Evolutionary conservation across 2,797 vertebrate species (phyloP).

Genomic region (Eupleurogrammus muticus): DNA sequence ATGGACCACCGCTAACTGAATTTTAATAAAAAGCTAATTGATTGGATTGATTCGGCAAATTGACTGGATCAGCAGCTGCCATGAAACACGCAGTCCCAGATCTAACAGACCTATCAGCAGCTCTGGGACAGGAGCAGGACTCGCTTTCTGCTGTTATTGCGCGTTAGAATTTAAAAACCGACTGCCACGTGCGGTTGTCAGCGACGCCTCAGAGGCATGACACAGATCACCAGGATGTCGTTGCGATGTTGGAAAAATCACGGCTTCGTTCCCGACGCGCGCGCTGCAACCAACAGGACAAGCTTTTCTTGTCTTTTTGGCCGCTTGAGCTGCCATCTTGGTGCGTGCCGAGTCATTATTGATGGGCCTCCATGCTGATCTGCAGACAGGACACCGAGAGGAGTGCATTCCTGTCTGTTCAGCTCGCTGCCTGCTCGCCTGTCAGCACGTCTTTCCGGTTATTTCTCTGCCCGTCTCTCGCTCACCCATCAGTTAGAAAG

Average conservation of each 20-base stretch:
- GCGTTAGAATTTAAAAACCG: slow-evolving; percentile 35
- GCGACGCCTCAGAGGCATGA: slow-evolving; percentile 28
- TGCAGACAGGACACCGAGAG: slow-evolving; percentile 51
- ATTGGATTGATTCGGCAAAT: slow-evolving; percentile 42
- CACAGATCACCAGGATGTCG: slow-evolving; percentile 44
- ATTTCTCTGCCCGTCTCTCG: slow-evolving; percentile 3
- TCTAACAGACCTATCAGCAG: slow-evolving; percentile 20
- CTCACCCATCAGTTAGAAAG: slow-evolving; percentile 3
- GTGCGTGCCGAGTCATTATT: slow-evolving; percentile 60
- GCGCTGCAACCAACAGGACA: slow-evolving; percentile 40
- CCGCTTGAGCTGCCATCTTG: slow-evolving; percentile 65
- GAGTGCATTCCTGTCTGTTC: slow-evolving; percentile 23
- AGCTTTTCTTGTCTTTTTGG: slow-evolving; percentile 30
- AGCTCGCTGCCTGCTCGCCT: slow-evolving; percentile 17
- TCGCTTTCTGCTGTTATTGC: slow-evolving; percentile 3
- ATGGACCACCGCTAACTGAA: slow-evolving; percentile 27
- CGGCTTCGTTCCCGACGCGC: slow-evolving; percentile 48
- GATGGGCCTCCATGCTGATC: slow-evolving; percentile 62
- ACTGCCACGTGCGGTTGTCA: slow-evolving; percentile 20
- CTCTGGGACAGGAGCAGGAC: slow-evolving; percentile 10
- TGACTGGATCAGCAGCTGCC: slow-evolving; percentile 41
- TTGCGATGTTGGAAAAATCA: slow-evolving; percentile 47
- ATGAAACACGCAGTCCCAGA: slow-evolving; percentile 4
- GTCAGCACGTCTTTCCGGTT: slow-evolving; percentile 21
- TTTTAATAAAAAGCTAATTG: slow-evolving; percentile 54